Conservation (phyloP, 2,113 vertebrate species). For the Chlamydotis undulata region DNA sequence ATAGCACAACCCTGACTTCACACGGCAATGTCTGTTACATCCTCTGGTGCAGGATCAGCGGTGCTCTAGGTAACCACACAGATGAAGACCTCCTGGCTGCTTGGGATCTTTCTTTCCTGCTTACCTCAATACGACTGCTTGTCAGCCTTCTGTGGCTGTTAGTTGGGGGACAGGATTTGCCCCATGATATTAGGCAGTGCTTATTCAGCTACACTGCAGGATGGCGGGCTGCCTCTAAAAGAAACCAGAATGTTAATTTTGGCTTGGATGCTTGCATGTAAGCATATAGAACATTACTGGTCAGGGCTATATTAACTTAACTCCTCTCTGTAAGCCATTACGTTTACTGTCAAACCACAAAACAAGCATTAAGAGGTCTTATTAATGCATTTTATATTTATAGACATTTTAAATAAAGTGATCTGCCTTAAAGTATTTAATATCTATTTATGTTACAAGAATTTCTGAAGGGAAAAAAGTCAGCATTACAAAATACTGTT, state of each 20-base stretch:
- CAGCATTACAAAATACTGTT: constrained; percentile 40
- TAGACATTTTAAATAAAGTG: constrained; percentile 66
- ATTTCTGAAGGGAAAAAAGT: constrained; percentile 23
- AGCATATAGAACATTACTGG: constrained; percentile 69
- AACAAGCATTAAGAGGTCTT: constrained; percentile 70
- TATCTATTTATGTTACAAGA: constrained; percentile 56
- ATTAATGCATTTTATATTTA: constrained; percentile 70
- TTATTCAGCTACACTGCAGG: constrained; percentile 45
- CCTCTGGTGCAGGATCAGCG: not conserved
- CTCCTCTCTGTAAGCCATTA: constrained; percentile 69
- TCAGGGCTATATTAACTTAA: constrained; percentile 67
- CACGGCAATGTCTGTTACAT: not conserved
- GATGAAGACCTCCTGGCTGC: not conserved
- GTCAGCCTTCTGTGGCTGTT: not conserved
- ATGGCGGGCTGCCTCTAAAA: constrained; percentile 61
- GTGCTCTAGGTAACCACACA: accelerated
- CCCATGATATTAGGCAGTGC: constrained; percentile 18
- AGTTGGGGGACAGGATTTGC: constrained; percentile 34
- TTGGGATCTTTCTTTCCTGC: not conserved
- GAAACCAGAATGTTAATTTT: constrained; percentile 77
- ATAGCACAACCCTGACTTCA: not conserved
- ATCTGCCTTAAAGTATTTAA: constrained; percentile 67
- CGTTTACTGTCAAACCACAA: constrained; percentile 72
- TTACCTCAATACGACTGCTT: not conserved
- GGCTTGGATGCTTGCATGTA: constrained; percentile 57